These are phyloP conservation scores for Xanthia togata DNA, from an alignment of 2,888 invertebrate genomes.

Conservation along the genomic window DNA sequence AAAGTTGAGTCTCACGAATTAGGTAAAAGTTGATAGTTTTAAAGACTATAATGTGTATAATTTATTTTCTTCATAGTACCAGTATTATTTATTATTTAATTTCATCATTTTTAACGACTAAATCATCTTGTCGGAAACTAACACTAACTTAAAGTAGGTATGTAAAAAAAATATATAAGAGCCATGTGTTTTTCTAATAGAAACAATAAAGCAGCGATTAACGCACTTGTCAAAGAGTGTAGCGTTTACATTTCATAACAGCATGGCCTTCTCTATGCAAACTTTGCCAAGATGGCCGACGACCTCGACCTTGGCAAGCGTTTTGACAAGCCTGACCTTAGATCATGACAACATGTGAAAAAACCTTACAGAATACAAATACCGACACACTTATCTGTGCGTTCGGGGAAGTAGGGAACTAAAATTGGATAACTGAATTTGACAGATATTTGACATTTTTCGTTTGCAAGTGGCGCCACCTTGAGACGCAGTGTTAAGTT, in stretches of 20 bases:
- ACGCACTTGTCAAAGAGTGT: conserved; percentile 18
- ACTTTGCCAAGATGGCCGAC: conserved; percentile 59
- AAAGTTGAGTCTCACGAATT: not conserved
- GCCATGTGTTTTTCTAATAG: not conserved
- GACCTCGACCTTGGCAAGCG: conserved; percentile 70
- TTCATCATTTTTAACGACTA: not conserved
- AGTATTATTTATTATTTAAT: not conserved
- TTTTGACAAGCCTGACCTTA: conserved; percentile 70
- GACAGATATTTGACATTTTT: conserved; percentile 1
- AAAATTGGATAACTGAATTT: not conserved
- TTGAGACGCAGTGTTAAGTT: not conserved
- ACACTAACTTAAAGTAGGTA: not conserved
- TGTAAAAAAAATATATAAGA: not conserved
- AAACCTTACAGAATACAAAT: conserved; percentile 15
- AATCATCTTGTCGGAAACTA: not conserved
- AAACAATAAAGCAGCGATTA: conserved; percentile 26
- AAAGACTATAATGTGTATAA: too few species aligned
- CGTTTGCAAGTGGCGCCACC: conserved; percentile 2
- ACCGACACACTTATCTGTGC: conserved; percentile 9
- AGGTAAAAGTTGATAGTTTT: not conserved
- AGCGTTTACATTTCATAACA: conserved; percentile 28
- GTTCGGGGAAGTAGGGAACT: conserved; percentile 21
- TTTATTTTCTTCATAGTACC: not conserved
- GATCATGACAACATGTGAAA: conserved; percentile 46
- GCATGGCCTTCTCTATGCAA: conserved; percentile 57